Evolutionary conservation across 2,113 vertebrate genomes (phyloP), one percentile per base, ranked within the genome.

Genomic region (Hemichromis elongatus): DNA sequence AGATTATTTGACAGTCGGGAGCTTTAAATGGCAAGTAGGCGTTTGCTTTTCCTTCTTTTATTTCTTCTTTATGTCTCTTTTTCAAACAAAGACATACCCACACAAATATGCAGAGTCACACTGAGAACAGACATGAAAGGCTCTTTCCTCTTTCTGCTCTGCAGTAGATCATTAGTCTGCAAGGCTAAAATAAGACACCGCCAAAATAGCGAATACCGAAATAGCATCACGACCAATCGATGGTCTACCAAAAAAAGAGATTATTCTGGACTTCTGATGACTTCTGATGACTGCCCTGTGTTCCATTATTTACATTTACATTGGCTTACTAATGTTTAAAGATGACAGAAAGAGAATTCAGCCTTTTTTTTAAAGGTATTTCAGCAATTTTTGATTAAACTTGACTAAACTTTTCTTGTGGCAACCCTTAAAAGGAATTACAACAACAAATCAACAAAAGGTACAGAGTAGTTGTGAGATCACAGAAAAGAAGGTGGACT

Each of bases 191-290:
- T 87, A 94, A 93, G 91, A 88, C 82, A 55, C 77, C 14, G 81
- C 59, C 82, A 90, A 87, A 88, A 66, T 66, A 79, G 80, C 79
- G 61, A 66, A 66, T 37, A 78, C 89, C 78, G 90, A 85, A 93
- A 94, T 92, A 93, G 91, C 79, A 89, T 91, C 89, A 86, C 9
- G 80, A 68, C 80, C 89, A 80, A 92, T 94, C 90, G n/a, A 92
- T 94, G 84, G 80, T 63, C 82, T 24, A 68, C 73, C 52, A 83
- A 83, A 81, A 55, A 78, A 18, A 88, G 81, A 84, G 57, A 79
- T 82, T 80, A 87, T 77, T 79, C 66, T 80, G 77, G 79, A 81
- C 92, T 92, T 92, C 92, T 92, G 89, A 94, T 86, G 85, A 82
- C 88, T 78, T 79, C 42, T n/a, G n/a, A n/a, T n/a, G 78, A 54